These are phyloP conservation scores for Ageneiosus marmoratus DNA, from an alignment of 2,113 vertebrate genomes.

Conservation along the genomic window DNA sequence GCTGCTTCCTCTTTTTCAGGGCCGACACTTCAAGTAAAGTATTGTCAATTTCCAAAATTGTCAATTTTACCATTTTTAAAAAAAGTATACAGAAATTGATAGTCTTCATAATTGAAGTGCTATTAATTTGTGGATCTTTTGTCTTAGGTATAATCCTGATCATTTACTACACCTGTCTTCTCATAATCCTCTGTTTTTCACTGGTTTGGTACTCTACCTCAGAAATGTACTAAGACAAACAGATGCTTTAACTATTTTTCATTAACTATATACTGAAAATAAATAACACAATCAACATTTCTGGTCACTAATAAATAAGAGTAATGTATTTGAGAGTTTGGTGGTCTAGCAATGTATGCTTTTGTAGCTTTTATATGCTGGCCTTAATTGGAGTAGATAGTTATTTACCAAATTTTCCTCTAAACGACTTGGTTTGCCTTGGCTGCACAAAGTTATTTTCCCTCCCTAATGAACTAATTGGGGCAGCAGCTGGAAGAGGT, in stretches of 20 bases:
- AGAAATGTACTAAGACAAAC: slow-evolving; percentile 56
- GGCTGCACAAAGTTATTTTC: slow-evolving; percentile 57
- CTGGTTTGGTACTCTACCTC: slow-evolving; percentile 34
- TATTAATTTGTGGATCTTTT: neutral
- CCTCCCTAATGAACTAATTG: slow-evolving; percentile 64
- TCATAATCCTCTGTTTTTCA: neutral
- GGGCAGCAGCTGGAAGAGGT: slow-evolving; percentile 65
- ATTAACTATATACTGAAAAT: slow-evolving; percentile 58
- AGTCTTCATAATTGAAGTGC: neutral
- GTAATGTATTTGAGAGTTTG: neutral
- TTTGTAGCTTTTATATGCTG: slow-evolving; percentile 21
- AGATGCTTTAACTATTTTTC: slow-evolving; percentile 61
- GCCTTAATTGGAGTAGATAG: slow-evolving; percentile 33
- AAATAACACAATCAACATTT: slow-evolving; percentile 50
- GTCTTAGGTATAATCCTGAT: neutral
- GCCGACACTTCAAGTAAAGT: neutral
- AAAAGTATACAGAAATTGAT: neutral
- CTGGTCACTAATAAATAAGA: neutral
- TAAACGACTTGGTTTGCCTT: slow-evolving; percentile 39
- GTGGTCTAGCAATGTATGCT: neutral
- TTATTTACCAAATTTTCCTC: slow-evolving; percentile 38
- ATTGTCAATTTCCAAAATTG: neutral
- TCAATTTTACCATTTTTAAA: neutral
- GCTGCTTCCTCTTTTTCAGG: neutral
- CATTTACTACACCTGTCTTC: neutral